Conservation (phyloP, 2,797 vertebrate genomes). For the Protosalanx chinensis region DNA sequence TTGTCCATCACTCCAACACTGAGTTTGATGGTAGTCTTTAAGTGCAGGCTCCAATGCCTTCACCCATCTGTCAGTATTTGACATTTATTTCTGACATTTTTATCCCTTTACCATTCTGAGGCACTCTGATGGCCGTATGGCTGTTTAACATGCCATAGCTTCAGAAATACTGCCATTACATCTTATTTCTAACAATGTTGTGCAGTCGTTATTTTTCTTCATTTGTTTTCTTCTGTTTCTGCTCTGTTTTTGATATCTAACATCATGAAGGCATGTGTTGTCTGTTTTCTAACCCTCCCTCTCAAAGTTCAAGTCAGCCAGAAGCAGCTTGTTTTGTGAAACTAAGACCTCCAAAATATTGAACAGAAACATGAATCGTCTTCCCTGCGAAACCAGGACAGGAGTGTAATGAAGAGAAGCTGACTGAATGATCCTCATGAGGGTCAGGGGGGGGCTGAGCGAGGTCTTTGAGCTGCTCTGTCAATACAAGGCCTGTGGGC, state of each 20-base stretch:
- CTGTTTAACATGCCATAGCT: not conserved
- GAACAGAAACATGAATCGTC: slow-evolving; percentile 7
- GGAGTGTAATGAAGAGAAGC: slow-evolving; percentile 11
- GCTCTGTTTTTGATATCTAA: not conserved
- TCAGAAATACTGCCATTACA: not conserved
- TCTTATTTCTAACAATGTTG: not conserved
- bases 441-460: slow-evolving; percentile 21
- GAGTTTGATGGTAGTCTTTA: slow-evolving; percentile 1
- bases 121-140: not conserved
- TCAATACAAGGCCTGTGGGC: slow-evolving; percentile 19
- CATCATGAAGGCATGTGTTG: not conserved
- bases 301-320: not conserved
- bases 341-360: slow-evolving; percentile 17
- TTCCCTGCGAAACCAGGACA: not conserved
- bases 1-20: slow-evolving; percentile 16
- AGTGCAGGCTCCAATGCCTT: not conserved
- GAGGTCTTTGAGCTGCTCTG: slow-evolving; percentile 19
- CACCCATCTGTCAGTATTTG: slow-evolving; percentile 8
- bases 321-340: slow-evolving; percentile 11
- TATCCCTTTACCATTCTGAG: not conserved
- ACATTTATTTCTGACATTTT: slow-evolving; percentile 17
- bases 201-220: not conserved
- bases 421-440: slow-evolving; percentile 12
- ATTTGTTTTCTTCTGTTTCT: not conserved
- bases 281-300: not conserved